A percentile compares a stretch with the other conserved stretches of the same genome.
phyloP scores from a whole-genome alignment of 1,140 invertebrate species.

The Drosophila sechellia region DNA sequence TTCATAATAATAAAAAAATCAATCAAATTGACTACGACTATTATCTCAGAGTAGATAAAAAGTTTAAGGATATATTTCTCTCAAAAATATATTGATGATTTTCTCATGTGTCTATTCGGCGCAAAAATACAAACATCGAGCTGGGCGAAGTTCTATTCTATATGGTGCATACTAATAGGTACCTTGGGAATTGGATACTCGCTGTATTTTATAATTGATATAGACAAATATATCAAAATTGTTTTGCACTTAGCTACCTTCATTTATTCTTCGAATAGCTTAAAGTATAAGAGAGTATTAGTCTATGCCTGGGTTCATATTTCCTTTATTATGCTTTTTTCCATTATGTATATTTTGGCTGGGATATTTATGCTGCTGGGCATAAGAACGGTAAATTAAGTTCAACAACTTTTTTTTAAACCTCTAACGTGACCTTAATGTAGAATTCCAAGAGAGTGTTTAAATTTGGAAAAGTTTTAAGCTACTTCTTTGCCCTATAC shows the following conservation, averaged over 20 bases:
- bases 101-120: neutral
- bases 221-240: neutral
- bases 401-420: neutral
- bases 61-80: no score
- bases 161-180: constrained; percentile 1
- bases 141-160: neutral
- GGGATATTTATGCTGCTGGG: neutral
- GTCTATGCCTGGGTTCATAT: neutral
- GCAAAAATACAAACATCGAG: neutral
- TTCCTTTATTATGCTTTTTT: neutral
- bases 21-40: neutral
- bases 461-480: neutral
- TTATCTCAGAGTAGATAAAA: neutral
- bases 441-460: neutral
- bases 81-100: no score
- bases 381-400: neutral
- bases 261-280: no score
- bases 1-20: no score
- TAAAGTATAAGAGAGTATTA: neutral
- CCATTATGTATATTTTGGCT: neutral
- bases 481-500: neutral
- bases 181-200: neutral
- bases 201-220: constrained; percentile 1
- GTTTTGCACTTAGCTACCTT: neutral
- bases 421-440: no score